Base-by-base conservation (phyloP, 2,113 vertebrate species). In the Phaethornis superciliosus region DNA sequence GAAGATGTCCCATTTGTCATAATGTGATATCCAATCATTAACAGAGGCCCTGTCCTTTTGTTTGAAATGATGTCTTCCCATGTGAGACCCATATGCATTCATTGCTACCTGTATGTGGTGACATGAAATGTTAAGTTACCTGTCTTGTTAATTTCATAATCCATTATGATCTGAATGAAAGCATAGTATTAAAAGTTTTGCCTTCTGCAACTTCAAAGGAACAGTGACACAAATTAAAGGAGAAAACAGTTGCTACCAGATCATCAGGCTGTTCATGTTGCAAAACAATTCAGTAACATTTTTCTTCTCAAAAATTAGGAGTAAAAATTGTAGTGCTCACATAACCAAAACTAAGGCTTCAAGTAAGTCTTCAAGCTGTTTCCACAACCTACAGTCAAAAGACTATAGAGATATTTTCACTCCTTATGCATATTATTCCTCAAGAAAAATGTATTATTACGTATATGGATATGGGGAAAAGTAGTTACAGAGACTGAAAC, bases 1-100 rank as follows among this genome's bases (percentile, higher is more conserved):
- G 95, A 95, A 91, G 93, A 93, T 96, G 95, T 97, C 94, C 96
- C 90, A 95, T 97, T 94, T 97, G 95, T 95, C 93, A 92, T 90
- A 90, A 65, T 91, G 96, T 97, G 93, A 58, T 96, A 94, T 46
- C 81, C 64, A 94, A 9, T 70, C 95, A 96, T 96, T 86, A 90
- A 95, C 81, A 85, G 92, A 95, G 95, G 92, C 93, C 91, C 79
- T 96, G 89, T 96, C 93, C 87, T 94, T 94, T 92, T 96, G 94
- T 97, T 92, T 95, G 81, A 92, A 93, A 91, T 78, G 68, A 82
- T 23, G 37, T 95, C 88, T 87, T 94, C 93, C 88, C 71, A 40
- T 72, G 89, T 97, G 83, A 94, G 82, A 54, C 81, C 85, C 95
- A 74, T 93, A 78, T 65, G 35, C 74, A 77, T 96, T 93, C 95